Conservation (phyloP, 1,140 invertebrate genomes). For the Rhyacophila brunnea region DNA sequence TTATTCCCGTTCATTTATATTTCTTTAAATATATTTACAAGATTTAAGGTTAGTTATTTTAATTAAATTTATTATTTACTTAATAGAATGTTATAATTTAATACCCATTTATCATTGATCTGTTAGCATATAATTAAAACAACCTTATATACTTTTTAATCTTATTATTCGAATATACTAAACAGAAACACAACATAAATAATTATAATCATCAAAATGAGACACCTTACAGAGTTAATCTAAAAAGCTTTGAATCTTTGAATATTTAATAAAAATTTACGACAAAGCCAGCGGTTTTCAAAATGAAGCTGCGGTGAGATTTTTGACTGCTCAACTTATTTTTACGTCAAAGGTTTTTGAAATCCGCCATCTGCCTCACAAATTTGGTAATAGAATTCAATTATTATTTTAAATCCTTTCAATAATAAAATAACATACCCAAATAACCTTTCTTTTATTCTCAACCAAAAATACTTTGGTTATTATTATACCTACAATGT, state of each 20-base stretch:
- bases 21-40: no score
- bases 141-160: no score
- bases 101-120: no score
- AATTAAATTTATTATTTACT: no score
- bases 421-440: not conserved
- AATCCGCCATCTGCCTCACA: not conserved
- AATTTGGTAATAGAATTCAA: conserved; percentile 9
- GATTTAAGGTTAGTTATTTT: no score
- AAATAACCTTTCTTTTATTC: not conserved
- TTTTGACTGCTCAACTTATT: conserved; percentile 3
- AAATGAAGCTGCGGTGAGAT: conserved; percentile 12
- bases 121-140: no score
- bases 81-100: no score
- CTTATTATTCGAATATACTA: no score
- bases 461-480: not conserved
- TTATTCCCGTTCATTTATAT: no score
- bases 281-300: conserved; percentile 9
- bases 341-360: conserved; percentile 18
- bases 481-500: no score
- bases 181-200: no score
- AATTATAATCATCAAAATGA: conserved; percentile 28
- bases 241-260: conserved; percentile 28
- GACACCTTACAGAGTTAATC: conserved; percentile 28
- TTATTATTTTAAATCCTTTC: conserved; percentile 14
- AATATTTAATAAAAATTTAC: conserved; percentile 32